Evolutionary conservation across 2,888 invertebrate species (phyloP), one percentile per base, ranked within the genome.

Genomic region (Caprella mutica): DNA sequence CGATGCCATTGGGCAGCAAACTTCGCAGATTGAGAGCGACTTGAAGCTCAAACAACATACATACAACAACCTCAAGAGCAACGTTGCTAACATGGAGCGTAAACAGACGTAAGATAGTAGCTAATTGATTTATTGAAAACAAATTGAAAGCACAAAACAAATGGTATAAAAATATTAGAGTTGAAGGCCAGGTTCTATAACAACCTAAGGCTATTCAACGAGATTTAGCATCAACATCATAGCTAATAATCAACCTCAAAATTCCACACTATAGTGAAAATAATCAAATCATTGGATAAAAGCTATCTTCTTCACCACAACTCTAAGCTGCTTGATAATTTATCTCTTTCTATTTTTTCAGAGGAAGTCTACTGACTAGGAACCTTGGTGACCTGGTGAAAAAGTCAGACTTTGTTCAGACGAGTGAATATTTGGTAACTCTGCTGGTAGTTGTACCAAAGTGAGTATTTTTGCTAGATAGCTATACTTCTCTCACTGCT

Each of bases 1-100:
- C 66, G 97, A 97, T 73, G 96, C 96, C 69, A 96, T 99, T 72
- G 91, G 91, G 74, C 98, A 98, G 79, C 87, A 97, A 83, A 87
- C 96, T 69, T 90, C 93, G 4, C 97, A 98, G 76, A 97, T 99
- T 71, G 98, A 99, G 75, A 83, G 87, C 46, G 98, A 99, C 75
- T 77, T 99, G 70, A 98, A 98, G 77, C 84, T 88, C 65, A 98
- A 97, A 73, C 88, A 97, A 12, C 77, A 84, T 57, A 85, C 90
- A 52, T 99, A 97, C 79, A 98, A 98, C 78, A 87, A 88, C 72
- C 79, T 99, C 70, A 99, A 98, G 75, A 93, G 96, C 65, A 94
- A 84, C 72, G 77, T 99, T 67, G 92, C 93, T 71, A 93, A 89
- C 72, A 80, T 98, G 76, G 98, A 98, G 76, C 90, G 97, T 77